Conservation (phyloP, 1,140 invertebrate species). For the Brachionus calyciflorus region DNA sequence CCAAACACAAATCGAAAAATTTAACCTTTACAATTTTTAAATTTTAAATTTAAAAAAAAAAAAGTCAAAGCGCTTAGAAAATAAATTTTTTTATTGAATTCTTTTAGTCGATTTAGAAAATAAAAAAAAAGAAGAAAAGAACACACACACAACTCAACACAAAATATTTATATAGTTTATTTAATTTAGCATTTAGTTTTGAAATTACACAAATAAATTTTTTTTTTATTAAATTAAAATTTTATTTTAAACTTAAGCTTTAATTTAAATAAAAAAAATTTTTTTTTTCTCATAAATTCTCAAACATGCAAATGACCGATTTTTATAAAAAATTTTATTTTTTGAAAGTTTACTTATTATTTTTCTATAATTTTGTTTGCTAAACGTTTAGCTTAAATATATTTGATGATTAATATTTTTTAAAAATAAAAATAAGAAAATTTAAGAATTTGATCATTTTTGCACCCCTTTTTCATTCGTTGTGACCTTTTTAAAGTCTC, state of each 20-base stretch:
- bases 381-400: too few relatives aligned
- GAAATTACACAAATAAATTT: slow-evolving; percentile 40
- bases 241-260: slow-evolving; percentile 30
- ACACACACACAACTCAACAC: too few relatives aligned
- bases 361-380: too few relatives aligned
- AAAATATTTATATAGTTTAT: too few relatives aligned
- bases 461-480: too few relatives aligned
- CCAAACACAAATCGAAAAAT: slow-evolving; percentile 12
- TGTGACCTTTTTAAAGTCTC: too few relatives aligned
- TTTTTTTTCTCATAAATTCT: slow-evolving; percentile 12
- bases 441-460: too few relatives aligned
- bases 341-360: too few relatives aligned
- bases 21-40: slow-evolving; percentile 21
- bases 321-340: not conserved
- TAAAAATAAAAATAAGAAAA: too few relatives aligned
- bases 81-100: not conserved
- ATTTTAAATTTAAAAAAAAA: slow-evolving; percentile 8
- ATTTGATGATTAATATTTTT: too few relatives aligned
- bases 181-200: slow-evolving; percentile 42
- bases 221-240: not conserved
- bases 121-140: not conserved
- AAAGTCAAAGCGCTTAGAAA: slow-evolving; percentile 23
- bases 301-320: slow-evolving; percentile 16
- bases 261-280: not conserved
- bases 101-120: not conserved